A percentile compares a stretch with the other conserved stretches of the same genome.
Evolutionary conservation across 1,140 invertebrate species (phyloP).

Genomic region (Archegozetes longisetosus): DNA sequence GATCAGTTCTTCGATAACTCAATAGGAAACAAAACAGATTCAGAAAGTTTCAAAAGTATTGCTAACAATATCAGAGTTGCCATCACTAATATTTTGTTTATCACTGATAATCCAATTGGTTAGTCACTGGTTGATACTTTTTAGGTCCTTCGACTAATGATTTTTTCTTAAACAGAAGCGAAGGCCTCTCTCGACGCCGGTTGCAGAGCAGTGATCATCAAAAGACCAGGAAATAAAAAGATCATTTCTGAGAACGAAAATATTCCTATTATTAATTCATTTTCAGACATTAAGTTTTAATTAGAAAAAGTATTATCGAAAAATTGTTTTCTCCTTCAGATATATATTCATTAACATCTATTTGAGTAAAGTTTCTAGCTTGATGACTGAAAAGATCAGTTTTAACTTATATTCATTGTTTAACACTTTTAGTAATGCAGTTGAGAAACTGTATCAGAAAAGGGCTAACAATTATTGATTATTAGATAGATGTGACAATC

Average conservation of each 20-base stretch:
- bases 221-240: conserved; percentile 1
- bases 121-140: too few species aligned
- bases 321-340: too few species aligned
- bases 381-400: too few species aligned
- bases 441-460: too few species aligned
- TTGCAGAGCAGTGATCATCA: conserved; percentile 4
- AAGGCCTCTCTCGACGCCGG: conserved; percentile 11
- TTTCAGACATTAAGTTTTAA: conserved; percentile 1
- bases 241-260: neutral
- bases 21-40: conserved; percentile 12
- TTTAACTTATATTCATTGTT: too few species aligned
- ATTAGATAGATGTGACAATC: too few species aligned
- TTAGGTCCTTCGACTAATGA: too few species aligned
- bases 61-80: neutral
- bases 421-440: too few species aligned
- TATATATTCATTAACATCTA: too few species aligned
- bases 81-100: conserved; percentile 5
- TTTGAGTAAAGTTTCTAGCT: too few species aligned
- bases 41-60: conserved; percentile 12
- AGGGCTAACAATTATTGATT: too few species aligned
- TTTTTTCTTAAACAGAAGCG: conserved; percentile 10
- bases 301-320: neutral
- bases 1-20: conserved; percentile 15
- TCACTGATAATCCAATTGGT: conserved; percentile 13
- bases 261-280: conserved; percentile 2